A percentile compares a stretch with the other conserved stretches of the same genome.
Evolutionary conservation across 2,888 invertebrate genomes (phyloP).

Genomic region (Odontothrips loti): DNA sequence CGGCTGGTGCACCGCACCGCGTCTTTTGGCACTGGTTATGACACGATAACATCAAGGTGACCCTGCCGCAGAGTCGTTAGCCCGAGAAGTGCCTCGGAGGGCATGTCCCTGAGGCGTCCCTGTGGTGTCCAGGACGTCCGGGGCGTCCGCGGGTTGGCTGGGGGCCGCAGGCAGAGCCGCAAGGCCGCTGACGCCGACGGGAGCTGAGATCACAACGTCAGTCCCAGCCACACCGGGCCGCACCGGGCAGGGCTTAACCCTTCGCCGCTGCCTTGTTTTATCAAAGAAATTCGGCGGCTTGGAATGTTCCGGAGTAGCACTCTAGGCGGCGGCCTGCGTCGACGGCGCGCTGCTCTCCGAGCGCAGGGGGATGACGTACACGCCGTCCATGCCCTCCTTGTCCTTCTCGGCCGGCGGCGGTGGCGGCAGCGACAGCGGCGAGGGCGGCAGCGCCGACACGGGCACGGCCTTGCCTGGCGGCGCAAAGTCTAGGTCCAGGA

Average conservation of each 20-base stretch:
- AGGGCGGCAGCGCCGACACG: constrained; percentile 8
- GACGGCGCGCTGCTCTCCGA: background rate
- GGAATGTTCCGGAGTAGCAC: background rate
- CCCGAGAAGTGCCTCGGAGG: background rate
- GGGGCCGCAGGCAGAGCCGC: background rate
- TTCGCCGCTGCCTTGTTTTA: background rate
- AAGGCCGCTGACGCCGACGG: background rate
- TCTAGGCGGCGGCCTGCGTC: background rate
- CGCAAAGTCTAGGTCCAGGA: constrained; percentile 32
- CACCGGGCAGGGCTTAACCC: background rate
- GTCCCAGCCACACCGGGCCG: too few species aligned
- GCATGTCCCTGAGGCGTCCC: background rate
- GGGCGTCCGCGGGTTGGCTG: background rate
- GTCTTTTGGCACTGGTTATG: background rate
- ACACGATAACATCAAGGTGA: background rate
- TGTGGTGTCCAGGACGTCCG: background rate
- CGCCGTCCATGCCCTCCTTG: constrained; percentile 20
- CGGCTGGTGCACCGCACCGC: background rate
- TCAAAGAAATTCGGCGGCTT: background rate
- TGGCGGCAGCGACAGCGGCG: background rate
- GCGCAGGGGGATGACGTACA: constrained; percentile 19
- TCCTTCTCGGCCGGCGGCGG: constrained; percentile 5
- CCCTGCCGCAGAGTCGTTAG: background rate
- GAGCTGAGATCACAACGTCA: background rate
- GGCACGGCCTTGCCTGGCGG: constrained; percentile 10